phyloP scores from a whole-genome alignment of 2,888 invertebrate species.

The Fragum whitleyi region DNA sequence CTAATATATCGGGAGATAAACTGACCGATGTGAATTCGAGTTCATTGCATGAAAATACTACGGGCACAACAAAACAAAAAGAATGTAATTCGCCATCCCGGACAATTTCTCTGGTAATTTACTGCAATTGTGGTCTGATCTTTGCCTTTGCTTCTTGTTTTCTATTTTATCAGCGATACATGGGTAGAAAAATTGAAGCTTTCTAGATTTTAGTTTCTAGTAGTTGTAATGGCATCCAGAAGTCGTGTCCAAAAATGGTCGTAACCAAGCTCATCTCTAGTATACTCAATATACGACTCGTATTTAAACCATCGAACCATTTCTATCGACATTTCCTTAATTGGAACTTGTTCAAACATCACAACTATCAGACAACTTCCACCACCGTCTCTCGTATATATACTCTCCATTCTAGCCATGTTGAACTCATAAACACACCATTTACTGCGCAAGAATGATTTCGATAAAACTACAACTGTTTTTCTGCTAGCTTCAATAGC shows the following conservation, averaged over 20 bases:
- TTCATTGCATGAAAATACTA: no score
- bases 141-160: no score
- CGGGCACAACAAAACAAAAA: no score
- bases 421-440: slow-evolving; percentile 72
- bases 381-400: slow-evolving; percentile 29
- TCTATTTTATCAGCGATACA: no score
- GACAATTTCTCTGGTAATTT: no score
- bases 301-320: slow-evolving; percentile 32
- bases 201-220: neutral
- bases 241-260: slow-evolving; percentile 13
- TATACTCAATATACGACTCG: slow-evolving; percentile 24
- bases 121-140: no score
- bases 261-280: slow-evolving; percentile 4
- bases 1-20: no score
- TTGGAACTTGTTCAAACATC: slow-evolving; percentile 25
- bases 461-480: slow-evolving; percentile 64
- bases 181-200: no score
- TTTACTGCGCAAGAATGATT: slow-evolving; percentile 58
- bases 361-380: neutral
- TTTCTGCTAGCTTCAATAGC: slow-evolving; percentile 68
- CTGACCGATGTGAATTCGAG: no score
- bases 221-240: neutral
- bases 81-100: no score
- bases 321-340: slow-evolving; percentile 24
- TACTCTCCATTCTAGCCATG: slow-evolving; percentile 68